phyloP scores from a whole-genome alignment of 1,140 invertebrate species.

The Stenopsyche tienmushanensis region DNA sequence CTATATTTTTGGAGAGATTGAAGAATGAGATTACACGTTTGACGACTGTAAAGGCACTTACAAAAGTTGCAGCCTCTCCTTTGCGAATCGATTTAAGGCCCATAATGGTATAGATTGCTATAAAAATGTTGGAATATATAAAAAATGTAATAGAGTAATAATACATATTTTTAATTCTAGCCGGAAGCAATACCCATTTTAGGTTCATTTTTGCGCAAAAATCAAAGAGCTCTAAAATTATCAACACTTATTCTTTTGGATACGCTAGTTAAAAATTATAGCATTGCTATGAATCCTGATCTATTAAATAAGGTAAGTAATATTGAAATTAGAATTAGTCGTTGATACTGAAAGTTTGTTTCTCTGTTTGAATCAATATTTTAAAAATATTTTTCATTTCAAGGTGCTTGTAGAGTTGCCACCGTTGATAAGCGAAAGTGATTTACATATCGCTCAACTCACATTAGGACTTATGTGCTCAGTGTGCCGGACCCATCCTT shows the following conservation, averaged over 20 bases:
- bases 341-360: constrained; percentile 11
- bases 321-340: no score
- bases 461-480: constrained; percentile 75
- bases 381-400: constrained; percentile 16
- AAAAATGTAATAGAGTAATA: background rate
- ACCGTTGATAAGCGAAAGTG: constrained; percentile 87
- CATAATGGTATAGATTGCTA: constrained; percentile 64
- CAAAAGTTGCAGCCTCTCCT: constrained; percentile 89
- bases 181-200: constrained; percentile 87
- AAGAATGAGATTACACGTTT: constrained; percentile 96
- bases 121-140: constrained; percentile 42
- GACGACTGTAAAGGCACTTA: constrained; percentile 94
- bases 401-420: constrained; percentile 80
- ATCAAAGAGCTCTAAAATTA: constrained; percentile 92
- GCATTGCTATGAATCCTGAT: constrained; percentile 65
- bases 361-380: background rate
- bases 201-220: constrained; percentile 93
- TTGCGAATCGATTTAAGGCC: constrained; percentile 82
- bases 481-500: constrained; percentile 70
- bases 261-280: constrained; percentile 86
- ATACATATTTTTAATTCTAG: constrained; percentile 51
- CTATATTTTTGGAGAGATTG: constrained; percentile 91
- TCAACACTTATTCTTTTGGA: constrained; percentile 88
- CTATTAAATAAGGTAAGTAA: constrained; percentile 71
- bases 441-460: constrained; percentile 94